These are phyloP conservation scores for Sapayoa aenigma DNA, from an alignment of 2,113 vertebrate species.

Conservation along the genomic window DNA sequence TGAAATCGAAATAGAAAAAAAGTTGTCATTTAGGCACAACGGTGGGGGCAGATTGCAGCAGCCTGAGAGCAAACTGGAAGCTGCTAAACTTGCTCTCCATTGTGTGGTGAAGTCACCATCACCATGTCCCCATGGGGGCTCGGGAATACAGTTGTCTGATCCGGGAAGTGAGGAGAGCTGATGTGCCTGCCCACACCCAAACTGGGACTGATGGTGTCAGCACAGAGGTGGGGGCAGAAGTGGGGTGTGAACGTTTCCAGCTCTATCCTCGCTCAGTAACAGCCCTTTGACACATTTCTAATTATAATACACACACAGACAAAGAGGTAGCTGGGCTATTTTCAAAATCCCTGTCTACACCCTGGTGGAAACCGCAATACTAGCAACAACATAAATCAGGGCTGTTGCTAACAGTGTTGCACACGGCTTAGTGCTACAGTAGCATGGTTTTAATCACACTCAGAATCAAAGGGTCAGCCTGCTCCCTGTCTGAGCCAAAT, in stretches of 20 bases:
- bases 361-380: conserved; percentile 58
- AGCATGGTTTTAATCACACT: conserved; percentile 56
- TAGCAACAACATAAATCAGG: conserved; percentile 62
- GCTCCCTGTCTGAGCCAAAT: conserved; percentile 51
- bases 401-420: conserved; percentile 61
- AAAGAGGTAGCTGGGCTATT: conserved; percentile 58
- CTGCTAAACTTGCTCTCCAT: conserved; percentile 1
- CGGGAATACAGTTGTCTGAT: conserved; percentile 35
- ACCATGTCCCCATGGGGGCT: background rate
- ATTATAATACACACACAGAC: conserved; percentile 60
- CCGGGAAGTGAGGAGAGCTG: conserved; percentile 13
- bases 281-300: conserved; percentile 61
- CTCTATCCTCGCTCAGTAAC: conserved; percentile 1
- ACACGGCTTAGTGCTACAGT: conserved; percentile 33
- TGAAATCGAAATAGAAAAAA: conserved; percentile 55
- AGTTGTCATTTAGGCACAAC: conserved; percentile 27
- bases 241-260: conserved; percentile 45
- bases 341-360: conserved; percentile 48
- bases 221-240: background rate
- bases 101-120: conserved; percentile 14
- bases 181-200: background rate
- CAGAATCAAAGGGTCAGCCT: conserved; percentile 59
- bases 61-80: conserved; percentile 29
- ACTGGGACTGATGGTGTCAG: background rate
- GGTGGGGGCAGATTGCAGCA: conserved; percentile 1